These are phyloP conservation scores for Neopipo cinnamomea DNA, from an alignment of 2,113 vertebrate species.

Conservation along the genomic window DNA sequence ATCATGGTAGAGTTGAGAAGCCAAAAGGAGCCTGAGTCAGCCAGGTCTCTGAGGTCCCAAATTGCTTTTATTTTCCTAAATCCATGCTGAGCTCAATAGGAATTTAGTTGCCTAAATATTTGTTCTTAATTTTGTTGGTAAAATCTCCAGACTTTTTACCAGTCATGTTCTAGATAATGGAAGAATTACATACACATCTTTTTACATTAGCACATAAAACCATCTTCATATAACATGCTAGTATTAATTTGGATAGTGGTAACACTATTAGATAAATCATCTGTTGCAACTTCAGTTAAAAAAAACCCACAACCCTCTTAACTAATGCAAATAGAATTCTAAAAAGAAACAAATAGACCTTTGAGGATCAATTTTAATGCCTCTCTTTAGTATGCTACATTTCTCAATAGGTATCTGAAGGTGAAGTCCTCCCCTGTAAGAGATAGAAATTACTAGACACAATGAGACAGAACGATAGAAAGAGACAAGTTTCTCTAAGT, in stretches of 20 bases:
- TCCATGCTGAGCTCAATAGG: background rate
- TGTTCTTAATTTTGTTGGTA: background rate
- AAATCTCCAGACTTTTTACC: background rate
- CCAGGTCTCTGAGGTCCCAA: background rate
- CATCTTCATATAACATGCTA: background rate
- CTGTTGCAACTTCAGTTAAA: background rate
- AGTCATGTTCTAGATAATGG: background rate
- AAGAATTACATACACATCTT: background rate
- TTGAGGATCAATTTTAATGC: background rate
- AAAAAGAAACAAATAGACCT: background rate
- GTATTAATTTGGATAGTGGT: background rate
- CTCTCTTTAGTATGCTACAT: background rate
- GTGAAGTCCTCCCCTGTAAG: background rate
- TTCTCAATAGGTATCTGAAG: background rate
- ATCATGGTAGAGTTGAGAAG: background rate
- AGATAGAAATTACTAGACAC: background rate
- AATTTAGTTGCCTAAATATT: background rate
- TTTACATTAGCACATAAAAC: background rate
- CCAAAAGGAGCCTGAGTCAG: background rate
- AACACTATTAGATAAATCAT: background rate
- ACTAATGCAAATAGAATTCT: background rate
- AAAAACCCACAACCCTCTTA: background rate
- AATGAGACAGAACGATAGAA: rapidly evolving
- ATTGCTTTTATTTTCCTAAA: background rate
- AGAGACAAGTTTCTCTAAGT: background rate